Conservation (phyloP, 2,888 invertebrate genomes). For the Pseudococcus viburni region DNA sequence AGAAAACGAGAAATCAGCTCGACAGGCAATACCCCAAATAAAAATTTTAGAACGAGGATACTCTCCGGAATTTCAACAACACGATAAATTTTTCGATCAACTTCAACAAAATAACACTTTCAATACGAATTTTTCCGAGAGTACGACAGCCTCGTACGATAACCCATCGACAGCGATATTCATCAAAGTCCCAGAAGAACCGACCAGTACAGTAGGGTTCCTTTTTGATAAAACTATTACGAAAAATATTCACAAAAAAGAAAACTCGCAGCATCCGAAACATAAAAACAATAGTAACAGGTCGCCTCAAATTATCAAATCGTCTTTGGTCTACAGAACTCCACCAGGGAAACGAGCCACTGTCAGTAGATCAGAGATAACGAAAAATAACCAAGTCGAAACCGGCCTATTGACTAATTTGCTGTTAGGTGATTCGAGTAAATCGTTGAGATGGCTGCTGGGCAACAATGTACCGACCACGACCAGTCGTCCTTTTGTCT, state of each 20-base stretch:
- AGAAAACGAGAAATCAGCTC: background rate
- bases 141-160: background rate
- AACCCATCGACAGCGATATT: constrained; percentile 53
- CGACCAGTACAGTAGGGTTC: constrained; percentile 59
- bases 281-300: constrained; percentile 52
- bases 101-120: constrained; percentile 23
- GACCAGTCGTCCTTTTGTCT: constrained; percentile 57
- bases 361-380: constrained; percentile 28
- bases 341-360: constrained; percentile 63
- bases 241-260: constrained; percentile 59
- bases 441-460: constrained; percentile 36
- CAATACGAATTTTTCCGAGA: background rate
- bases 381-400: constrained; percentile 27
- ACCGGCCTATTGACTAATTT: constrained; percentile 14
- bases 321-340: constrained; percentile 63
- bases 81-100: constrained; percentile 56
- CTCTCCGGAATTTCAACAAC: constrained; percentile 50
- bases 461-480: constrained; percentile 44
- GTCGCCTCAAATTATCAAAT: constrained; percentile 61
- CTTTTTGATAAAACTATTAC: constrained; percentile 60
- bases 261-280: constrained; percentile 15
- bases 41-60: constrained; percentile 17
- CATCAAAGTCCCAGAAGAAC: constrained; percentile 59
- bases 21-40: constrained; percentile 36
- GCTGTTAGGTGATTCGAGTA: constrained; percentile 38